Evolutionary conservation across 2,888 invertebrate genomes (phyloP).

Genomic region (Choreutis nemorana): DNA sequence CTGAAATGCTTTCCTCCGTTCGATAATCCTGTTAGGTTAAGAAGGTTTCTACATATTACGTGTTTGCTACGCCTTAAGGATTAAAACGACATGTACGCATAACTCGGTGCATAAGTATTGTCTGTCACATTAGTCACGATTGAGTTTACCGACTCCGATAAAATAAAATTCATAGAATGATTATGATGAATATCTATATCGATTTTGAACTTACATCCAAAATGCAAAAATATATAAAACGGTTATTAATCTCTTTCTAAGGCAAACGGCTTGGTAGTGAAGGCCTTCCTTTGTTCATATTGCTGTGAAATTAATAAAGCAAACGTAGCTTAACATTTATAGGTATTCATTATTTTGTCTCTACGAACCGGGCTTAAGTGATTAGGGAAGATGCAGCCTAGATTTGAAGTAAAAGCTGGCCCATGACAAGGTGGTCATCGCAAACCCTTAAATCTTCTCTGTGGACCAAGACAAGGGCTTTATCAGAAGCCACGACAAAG

Average conservation of each 20-base stretch:
- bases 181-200: no score
- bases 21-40: conserved; percentile 78
- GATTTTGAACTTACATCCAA: no score
- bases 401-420: conserved; percentile 54
- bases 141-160: no score
- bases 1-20: conserved; percentile 65
- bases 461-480: conserved; percentile 61
- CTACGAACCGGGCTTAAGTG: conserved; percentile 42
- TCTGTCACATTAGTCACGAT: no score
- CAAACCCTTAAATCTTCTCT: conserved; percentile 50
- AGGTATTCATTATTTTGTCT: conserved; percentile 48
- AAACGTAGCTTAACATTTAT: no score
- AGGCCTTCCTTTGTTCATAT: no score
- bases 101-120: conserved; percentile 42
- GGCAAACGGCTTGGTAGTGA: no score
- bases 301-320: no score
- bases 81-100: conserved; percentile 62
- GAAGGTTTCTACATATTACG: conserved; percentile 77
- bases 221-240: no score
- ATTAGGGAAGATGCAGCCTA: conserved; percentile 62
- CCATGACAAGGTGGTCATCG: conserved; percentile 65
- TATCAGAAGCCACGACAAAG: conserved; percentile 54
- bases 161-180: no score
- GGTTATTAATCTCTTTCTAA: no score
- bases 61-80: conserved; percentile 74